These are phyloP conservation scores for Ornithoptera alexandrae DNA, from an alignment of 2,888 invertebrate species.

Conservation along the genomic window DNA sequence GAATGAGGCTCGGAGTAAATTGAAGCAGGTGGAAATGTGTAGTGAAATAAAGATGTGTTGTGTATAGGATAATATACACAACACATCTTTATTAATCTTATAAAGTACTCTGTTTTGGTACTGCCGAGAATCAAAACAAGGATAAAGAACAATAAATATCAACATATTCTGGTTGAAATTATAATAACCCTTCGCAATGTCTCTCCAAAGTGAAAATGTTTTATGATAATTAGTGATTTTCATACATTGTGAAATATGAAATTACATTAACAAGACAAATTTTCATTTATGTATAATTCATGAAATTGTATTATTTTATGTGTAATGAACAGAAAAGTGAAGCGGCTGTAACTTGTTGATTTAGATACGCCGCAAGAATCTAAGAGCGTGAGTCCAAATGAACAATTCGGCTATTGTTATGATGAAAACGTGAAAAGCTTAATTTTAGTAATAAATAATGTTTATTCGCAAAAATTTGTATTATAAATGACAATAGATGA, in stretches of 20 bases:
- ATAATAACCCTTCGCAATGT: neutral
- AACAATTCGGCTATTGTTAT: too few relatives aligned
- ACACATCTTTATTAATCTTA: too few relatives aligned
- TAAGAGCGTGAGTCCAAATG: too few relatives aligned
- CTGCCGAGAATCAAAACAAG: neutral
- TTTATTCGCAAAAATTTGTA: too few relatives aligned
- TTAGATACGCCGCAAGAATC: too few relatives aligned
- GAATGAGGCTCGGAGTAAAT: neutral
- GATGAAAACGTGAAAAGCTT: too few relatives aligned
- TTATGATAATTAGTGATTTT: neutral
- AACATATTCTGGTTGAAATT: neutral
- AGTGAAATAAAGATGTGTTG: too few relatives aligned
- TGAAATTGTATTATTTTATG: neutral
- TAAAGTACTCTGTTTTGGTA: too few relatives aligned
- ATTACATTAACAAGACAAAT: neutral
- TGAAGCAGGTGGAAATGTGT: neutral
- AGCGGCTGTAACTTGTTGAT: too few relatives aligned
- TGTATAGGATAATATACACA: neutral
- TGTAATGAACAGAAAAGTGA: neutral
- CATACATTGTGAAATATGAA: neutral
- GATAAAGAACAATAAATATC: neutral
- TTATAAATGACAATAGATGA: too few relatives aligned
- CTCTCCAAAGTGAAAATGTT: neutral
- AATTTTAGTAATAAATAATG: too few relatives aligned
- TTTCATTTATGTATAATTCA: neutral